Conservation (phyloP, 2,888 invertebrate species). For the Fissipunctia ypsillon region DNA sequence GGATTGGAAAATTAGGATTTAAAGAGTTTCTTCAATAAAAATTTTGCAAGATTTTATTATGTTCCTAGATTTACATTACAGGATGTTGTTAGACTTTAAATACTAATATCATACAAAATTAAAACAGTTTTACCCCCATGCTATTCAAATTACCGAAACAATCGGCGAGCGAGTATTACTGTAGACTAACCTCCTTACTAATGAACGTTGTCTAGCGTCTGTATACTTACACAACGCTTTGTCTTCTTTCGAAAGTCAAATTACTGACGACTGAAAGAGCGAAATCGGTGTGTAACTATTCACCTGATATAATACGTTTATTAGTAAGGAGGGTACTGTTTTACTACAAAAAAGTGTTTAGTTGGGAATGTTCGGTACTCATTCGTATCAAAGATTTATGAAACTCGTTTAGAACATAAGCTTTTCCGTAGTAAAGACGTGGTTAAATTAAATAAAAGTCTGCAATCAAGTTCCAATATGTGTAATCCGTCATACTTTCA, state of each 20-base stretch:
- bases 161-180: slow-evolving; percentile 21
- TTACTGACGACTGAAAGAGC: no score
- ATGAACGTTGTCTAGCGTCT: no score
- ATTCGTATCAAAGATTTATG: neutral
- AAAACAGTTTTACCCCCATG: slow-evolving; percentile 48
- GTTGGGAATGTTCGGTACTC: slow-evolving; percentile 7
- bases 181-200: no score
- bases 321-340: no score
- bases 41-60: slow-evolving; percentile 50
- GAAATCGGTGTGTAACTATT: no score
- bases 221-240: no score
- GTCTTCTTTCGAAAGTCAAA: no score
- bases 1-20: slow-evolving; percentile 13
- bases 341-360: slow-evolving; percentile 22
- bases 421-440: slow-evolving; percentile 11
- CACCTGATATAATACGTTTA: no score
- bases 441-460: slow-evolving; percentile 73
- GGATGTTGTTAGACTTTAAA: slow-evolving; percentile 47
- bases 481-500: slow-evolving; percentile 84
- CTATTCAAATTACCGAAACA: slow-evolving; percentile 43
- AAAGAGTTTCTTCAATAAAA: slow-evolving; percentile 40
- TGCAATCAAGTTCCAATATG: slow-evolving; percentile 85
- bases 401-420: slow-evolving; percentile 8
- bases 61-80: slow-evolving; percentile 54
- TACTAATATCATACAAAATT: slow-evolving; percentile 49